Evolutionary conservation across 2,888 invertebrate species (phyloP), one percentile per base, ranked within the genome.

Genomic region (Leucophenga montana): DNA sequence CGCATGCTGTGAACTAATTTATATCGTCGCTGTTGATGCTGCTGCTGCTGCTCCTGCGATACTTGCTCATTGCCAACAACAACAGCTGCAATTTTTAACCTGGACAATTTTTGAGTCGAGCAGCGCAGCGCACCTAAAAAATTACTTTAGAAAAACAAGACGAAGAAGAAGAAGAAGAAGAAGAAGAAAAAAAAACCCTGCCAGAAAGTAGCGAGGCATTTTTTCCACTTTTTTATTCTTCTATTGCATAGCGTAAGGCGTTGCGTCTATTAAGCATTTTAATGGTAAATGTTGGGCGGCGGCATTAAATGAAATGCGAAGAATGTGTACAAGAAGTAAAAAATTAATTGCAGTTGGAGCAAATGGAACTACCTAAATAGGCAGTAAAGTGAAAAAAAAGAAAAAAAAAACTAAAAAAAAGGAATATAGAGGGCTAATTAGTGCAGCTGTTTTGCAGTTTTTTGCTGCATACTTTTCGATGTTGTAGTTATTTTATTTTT

Each of bases 61-160:
- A n/a, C n/a, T n/a, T n/a, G 59, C 31, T 62, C 18, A 62, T 46
- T 64, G 62, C 62, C 72, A 73, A 74, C 78, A 80, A 71, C 76
- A 76, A 85, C 86, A 86, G 87, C 86, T 86, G 87, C 87, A 86
- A 85, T 87, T 86, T 86, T 85, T 86, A 87, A 86, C 85, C 86
- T 86, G 86, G 83, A 73, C 81, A 87, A 82, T 84, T 85, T 85
- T 83, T 72, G 84, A 86, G 85, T 86, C 84, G 86, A 84, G 79
- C 83, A 79, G 74, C 68, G 70, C 71, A 71, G 71, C 69, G 68
- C 59, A 56, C 18, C 66, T 46, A 56, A 54, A 71, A 73, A 71
- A 72, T 71, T 74, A 46, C 71, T 71, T 73, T 69, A 67, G 39
- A 53, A 69, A 71, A 56, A 66, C n/a, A n/a, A n/a, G n/a, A n/a